Evolutionary conservation across 1,140 invertebrate species (phyloP).

Genomic region (Periplaneta americana): DNA sequence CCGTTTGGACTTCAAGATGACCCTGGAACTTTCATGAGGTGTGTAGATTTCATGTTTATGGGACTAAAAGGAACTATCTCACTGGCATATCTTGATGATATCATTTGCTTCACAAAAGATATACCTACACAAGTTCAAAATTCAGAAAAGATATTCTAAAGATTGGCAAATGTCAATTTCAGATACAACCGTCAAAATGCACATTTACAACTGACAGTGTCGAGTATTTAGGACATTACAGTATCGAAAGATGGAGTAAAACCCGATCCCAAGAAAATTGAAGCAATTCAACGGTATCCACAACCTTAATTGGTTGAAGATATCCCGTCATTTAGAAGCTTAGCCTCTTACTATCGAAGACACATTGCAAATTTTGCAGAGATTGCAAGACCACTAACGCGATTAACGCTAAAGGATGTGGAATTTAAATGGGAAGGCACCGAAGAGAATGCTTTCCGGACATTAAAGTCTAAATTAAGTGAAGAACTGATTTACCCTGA

Average conservation of each 20-base stretch:
- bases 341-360: constrained; percentile 31
- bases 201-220: constrained; percentile 26
- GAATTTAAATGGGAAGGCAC: constrained; percentile 29
- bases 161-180: constrained; percentile 30
- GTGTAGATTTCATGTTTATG: constrained; percentile 29
- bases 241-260: constrained; percentile 21
- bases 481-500: constrained; percentile 33
- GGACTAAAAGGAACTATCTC: constrained; percentile 26
- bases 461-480: constrained; percentile 18
- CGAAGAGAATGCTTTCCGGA: constrained; percentile 29
- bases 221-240: constrained; percentile 27
- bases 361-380: constrained; percentile 31
- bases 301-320: background rate
- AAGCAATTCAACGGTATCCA: constrained; percentile 24
- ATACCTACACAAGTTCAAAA: constrained; percentile 36
- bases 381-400: constrained; percentile 25
- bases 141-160: constrained; percentile 29
- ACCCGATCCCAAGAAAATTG: constrained; percentile 20
- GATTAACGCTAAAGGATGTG: constrained; percentile 22
- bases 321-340: background rate
- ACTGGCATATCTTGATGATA: constrained; percentile 42
- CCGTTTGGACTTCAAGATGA: constrained; percentile 32
- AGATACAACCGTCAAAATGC: constrained; percentile 39
- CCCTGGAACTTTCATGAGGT: constrained; percentile 26
- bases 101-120: constrained; percentile 32